Evolutionary conservation across 2,888 invertebrate genomes (phyloP).

Genomic region (Monopis laevigella): DNA sequence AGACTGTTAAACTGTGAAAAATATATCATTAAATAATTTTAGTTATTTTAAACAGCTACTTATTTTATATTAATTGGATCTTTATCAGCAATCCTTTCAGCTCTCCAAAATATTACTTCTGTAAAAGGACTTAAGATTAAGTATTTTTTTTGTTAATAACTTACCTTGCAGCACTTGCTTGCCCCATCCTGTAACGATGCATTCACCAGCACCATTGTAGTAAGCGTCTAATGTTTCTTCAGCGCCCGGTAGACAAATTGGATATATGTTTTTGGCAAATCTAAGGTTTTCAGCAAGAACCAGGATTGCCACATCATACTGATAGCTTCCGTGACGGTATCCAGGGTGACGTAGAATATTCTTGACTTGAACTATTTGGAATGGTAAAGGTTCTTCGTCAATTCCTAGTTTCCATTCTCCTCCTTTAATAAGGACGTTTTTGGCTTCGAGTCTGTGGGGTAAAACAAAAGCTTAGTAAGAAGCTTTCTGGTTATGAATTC

Average conservation of each 20-base stretch:
- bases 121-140: too few relatives aligned
- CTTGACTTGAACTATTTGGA: slow-evolving; percentile 79
- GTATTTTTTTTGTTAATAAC: slow-evolving; percentile 25
- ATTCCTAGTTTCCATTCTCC: slow-evolving; percentile 88
- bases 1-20: too few relatives aligned
- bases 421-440: slow-evolving; percentile 78
- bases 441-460: slow-evolving; percentile 70
- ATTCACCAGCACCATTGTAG: slow-evolving; percentile 69
- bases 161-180: slow-evolving; percentile 80
- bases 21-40: too few relatives aligned
- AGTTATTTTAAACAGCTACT: too few relatives aligned
- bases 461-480: too few relatives aligned
- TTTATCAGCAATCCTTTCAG: too few relatives aligned
- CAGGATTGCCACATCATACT: slow-evolving; percentile 78
- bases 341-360: slow-evolving; percentile 75
- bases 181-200: slow-evolving; percentile 86
- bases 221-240: slow-evolving; percentile 62
- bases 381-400: slow-evolving; percentile 81
- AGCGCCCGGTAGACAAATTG: slow-evolving; percentile 72
- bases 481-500: too few relatives aligned
- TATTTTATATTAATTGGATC: too few relatives aligned
- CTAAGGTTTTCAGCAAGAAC: slow-evolving; percentile 71
- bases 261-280: slow-evolving; percentile 76
- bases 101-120: too few relatives aligned
- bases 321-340: slow-evolving; percentile 68